Percentiles rank a stretch among this genome's conserved stretches.
These are phyloP conservation scores for Hirtodrosophila histrioides DNA, from an alignment of 2,888 invertebrate genomes.

Conservation along the genomic window DNA sequence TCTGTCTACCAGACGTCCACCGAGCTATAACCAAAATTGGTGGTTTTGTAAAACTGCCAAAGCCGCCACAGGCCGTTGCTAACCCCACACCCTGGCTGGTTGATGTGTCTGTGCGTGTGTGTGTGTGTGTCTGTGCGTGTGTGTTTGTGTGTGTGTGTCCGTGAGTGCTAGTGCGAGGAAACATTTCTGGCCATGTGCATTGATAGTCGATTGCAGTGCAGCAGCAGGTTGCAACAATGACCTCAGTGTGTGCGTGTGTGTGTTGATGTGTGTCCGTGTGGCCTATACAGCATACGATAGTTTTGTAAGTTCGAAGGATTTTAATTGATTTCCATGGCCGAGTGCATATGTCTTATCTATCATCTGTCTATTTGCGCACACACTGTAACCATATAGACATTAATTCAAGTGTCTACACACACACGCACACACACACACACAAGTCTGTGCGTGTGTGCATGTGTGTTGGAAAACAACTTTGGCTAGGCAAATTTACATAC, in stretches of 20 bases:
- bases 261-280: constrained; percentile 6
- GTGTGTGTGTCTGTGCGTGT: constrained; percentile 9
- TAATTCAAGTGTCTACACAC: constrained; percentile 1
- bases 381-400: constrained; percentile 26
- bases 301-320: constrained; percentile 68
- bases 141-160: constrained; percentile 2
- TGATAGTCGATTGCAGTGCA: constrained; percentile 71
- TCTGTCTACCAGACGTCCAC: constrained; percentile 35
- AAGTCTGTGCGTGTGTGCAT: constrained; percentile 15
- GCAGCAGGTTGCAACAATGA: constrained; percentile 61
- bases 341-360: constrained; percentile 74
- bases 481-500: not conserved
- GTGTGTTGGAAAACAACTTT: constrained; percentile 10
- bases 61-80: constrained; percentile 56
- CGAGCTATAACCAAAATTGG: constrained; percentile 70
- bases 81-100: constrained; percentile 16
- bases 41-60: constrained; percentile 73
- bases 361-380: constrained; percentile 53
- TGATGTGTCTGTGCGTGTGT: constrained; percentile 28
- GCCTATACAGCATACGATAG: constrained; percentile 28
- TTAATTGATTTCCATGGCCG: constrained; percentile 83
- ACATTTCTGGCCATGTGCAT: constrained; percentile 60
- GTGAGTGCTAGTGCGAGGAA: constrained; percentile 17
- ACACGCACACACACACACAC: not conserved
- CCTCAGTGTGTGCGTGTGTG: constrained; percentile 12